Evolutionary conservation across 2,888 invertebrate species (phyloP).

Genomic region (Erebia ligea): DNA sequence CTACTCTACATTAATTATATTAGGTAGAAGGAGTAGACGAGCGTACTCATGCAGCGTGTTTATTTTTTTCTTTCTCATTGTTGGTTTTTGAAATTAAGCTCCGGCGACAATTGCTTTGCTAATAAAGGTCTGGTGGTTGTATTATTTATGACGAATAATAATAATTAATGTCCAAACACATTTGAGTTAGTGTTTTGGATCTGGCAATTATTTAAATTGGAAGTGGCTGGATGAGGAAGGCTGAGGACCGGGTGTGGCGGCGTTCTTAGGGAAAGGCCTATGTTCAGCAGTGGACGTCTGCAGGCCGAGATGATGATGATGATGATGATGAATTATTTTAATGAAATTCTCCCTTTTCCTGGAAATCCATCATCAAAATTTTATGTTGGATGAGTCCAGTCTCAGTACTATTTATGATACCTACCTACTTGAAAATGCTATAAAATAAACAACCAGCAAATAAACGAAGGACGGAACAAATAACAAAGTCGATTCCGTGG

Average conservation of each 20-base stretch:
- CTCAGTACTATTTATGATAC: neutral
- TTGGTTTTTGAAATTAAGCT: slow-evolving; percentile 79
- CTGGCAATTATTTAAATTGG: neutral
- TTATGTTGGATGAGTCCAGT: neutral
- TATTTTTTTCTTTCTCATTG: slow-evolving; percentile 67
- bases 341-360: neutral
- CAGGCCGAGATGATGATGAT: too few relatives aligned
- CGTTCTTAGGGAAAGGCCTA: too few relatives aligned
- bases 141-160: too few relatives aligned
- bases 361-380: neutral
- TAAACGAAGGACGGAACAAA: slow-evolving; percentile 23
- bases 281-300: too few relatives aligned
- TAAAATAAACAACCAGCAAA: slow-evolving; percentile 17
- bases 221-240: too few relatives aligned
- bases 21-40: slow-evolving; percentile 69
- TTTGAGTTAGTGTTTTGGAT: neutral
- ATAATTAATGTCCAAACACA: neutral
- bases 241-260: too few relatives aligned
- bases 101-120: slow-evolving; percentile 77
- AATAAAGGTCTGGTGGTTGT: slow-evolving; percentile 62
- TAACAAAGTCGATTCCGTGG: slow-evolving; percentile 19
- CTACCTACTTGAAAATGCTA: neutral
- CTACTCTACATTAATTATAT: slow-evolving; percentile 77
- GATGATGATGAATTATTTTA: too few relatives aligned
- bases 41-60: slow-evolving; percentile 70